Percentiles rank a stretch among this genome's conserved stretches.
phyloP scores from a whole-genome alignment of 2,797 vertebrate genomes.

The Discoglossus pictus region DNA sequence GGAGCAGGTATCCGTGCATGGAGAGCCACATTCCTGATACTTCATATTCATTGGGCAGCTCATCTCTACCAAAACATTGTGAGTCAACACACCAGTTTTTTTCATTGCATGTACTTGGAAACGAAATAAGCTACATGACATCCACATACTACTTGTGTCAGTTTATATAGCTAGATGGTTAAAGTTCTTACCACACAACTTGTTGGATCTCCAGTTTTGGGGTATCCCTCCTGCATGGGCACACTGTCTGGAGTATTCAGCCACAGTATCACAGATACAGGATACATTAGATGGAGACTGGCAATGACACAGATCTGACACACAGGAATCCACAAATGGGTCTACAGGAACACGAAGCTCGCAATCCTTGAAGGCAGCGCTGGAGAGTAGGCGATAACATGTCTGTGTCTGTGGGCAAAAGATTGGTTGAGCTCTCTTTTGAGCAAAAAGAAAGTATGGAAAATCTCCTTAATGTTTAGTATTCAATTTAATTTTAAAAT shows the following conservation, averaged over 20 bases:
- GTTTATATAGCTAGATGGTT: too few relatives aligned
- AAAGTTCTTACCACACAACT: slow-evolving; percentile 20
- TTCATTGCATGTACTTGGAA: too few relatives aligned
- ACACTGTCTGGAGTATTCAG: slow-evolving; percentile 38
- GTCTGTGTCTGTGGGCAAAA: slow-evolving; percentile 7
- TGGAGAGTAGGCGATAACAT: slow-evolving; percentile 13
- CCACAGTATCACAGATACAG: slow-evolving; percentile 34
- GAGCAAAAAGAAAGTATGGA: too few relatives aligned
- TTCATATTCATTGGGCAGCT: slow-evolving; percentile 66
- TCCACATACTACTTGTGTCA: too few relatives aligned
- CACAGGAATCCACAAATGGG: slow-evolving; percentile 12
- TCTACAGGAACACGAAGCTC: background rate
- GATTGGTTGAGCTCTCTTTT: too few relatives aligned
- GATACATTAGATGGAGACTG: background rate
- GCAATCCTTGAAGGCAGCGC: slow-evolving; percentile 13
- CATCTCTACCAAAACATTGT: slow-evolving; percentile 58
- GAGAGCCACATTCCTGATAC: slow-evolving; percentile 68
- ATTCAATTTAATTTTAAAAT: too few relatives aligned
- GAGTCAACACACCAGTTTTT: too few relatives aligned
- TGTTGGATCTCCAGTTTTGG: slow-evolving; percentile 6
- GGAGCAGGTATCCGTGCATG: slow-evolving; percentile 72
- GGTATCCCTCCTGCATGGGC: slow-evolving; percentile 35
- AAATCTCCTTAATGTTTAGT: too few relatives aligned
- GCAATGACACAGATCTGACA: slow-evolving; percentile 19
- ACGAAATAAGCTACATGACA: too few relatives aligned